Evolutionary conservation across 2,888 invertebrate genomes (phyloP), one percentile per base, ranked within the genome.

Genomic region (Eumacrocentrus americanus): DNA sequence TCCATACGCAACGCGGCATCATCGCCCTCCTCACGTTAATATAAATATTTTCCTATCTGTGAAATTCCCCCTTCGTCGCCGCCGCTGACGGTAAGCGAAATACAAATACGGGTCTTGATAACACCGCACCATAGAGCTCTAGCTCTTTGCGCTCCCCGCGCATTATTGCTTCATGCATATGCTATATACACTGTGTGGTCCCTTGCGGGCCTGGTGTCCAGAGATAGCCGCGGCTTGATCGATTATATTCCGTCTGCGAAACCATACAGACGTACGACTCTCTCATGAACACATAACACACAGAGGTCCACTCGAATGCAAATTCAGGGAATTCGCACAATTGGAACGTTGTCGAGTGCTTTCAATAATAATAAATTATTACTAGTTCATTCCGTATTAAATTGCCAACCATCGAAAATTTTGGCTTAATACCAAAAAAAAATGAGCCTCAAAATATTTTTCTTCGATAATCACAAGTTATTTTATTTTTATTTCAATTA

Each of bases 21-120:
- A 11, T 23, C 42, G 5, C 20, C 25, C 52, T 50, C 20, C 60
- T 60, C 60, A 61, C 62, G 63, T 63, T 67, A 63, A 66, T 67
- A 65, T 65, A 69, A 68, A 69, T 71, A 70, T 71, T 71, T 67
- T 64, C 61, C 65, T 67, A 68, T 70, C 68, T 58, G 61, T 51
- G 55, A 63, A n/a, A 61, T 59, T 58, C 48, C 58, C 14, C 34
- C 34, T 29, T 47, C 50, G 51, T 23, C 42, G 48, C 46, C 34
- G 7, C 23, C 54, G 34, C 35, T 37, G 42, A 58, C 16, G 20
- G 55, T 47, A 34, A 37, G 25, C 58, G 46, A 64, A 61, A 60
- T 56, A 56, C 57, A 61, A 62, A 66, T 63, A 56, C 47, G 12
- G 22, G 14, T 51, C 34, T 22, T 55, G 42, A 42, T 25, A 40